Conservation (phyloP, 2,888 invertebrate genomes). For the Atethmia centrago region DNA sequence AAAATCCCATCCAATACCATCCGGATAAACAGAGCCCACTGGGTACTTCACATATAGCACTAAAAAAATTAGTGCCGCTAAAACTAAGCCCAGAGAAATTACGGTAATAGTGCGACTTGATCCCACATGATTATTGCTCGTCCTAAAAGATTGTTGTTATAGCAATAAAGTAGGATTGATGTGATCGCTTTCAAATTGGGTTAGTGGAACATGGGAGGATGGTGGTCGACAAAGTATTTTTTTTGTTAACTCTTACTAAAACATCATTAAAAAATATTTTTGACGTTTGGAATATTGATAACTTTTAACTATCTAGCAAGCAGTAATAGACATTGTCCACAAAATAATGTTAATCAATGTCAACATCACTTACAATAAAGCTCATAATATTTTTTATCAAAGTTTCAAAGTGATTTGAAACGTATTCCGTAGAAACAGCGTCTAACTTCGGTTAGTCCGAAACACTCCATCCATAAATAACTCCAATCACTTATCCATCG, state of each 20-base stretch:
- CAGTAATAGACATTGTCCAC: neutral
- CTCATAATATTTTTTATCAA: neutral
- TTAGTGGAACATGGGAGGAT: constrained; percentile 16
- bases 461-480: constrained; percentile 46
- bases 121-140: constrained; percentile 55
- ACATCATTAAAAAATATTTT: too few relatives aligned
- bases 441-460: neutral
- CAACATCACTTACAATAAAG: neutral
- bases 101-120: constrained; percentile 53
- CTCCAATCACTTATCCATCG: constrained; percentile 49
- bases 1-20: constrained; percentile 61
- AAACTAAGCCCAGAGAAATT: constrained; percentile 54
- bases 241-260: too few relatives aligned
- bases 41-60: constrained; percentile 54
- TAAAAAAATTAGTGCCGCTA: constrained; percentile 62
- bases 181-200: constrained; percentile 36
- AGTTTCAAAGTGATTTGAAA: neutral
- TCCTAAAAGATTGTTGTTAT: constrained; percentile 54
- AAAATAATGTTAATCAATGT: neutral
- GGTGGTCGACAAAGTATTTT: neutral
- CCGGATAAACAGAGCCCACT: constrained; percentile 29
- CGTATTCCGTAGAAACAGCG: neutral
- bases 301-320: too few relatives aligned
- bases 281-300: too few relatives aligned
- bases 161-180: constrained; percentile 47